Base-by-base conservation (phyloP, 2,797 vertebrate species). In the Enteromius radiatus region DNA sequence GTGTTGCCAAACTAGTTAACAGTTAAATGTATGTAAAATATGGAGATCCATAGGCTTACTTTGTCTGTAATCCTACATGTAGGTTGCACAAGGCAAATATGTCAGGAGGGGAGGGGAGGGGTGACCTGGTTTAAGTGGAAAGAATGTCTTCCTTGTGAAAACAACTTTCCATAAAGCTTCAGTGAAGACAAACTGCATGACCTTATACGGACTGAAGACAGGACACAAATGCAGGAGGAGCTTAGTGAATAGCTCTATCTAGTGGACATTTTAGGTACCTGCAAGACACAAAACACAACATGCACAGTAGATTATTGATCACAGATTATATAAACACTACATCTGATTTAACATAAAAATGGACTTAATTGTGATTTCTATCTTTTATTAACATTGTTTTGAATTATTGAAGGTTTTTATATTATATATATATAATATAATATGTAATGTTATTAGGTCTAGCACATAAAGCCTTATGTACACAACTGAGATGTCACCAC, bases 101-200 rank as follows among this genome's bases (percentile, higher is more conserved):
- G 45, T 54, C 6, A 14, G 63, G 77, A 76, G 83, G 67, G 28
- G 75, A 76, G 23, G 64, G 28, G 54, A 69, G 81, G 82, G 61
- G 76, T 87, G 84, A 87, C 81, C 81, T 86, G 83, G 76, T 82
- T 85, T 65, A 70, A 87, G 81, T 86, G 86, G 83, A 89, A 89
- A 85, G 85, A 87, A 89, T 86, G 85, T 87, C 83, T 85, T 85
- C 68, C 26, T 61, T 80, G 82, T 80, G 81, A 89, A 87, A 89
- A 85, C 52, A 69, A 86, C 83, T 86, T 89, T 86, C 88, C 84
- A 86, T 86, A 77, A 84, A 77, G 78, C 52, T 78, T 77, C 65
- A 43, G 31, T 65, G 76, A 76, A 87, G 69, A 74, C 80, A 78
- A 84, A 78, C 83, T 76, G 80, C 78, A 86, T 81, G 80, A 81